Conservation (phyloP, 2,113 vertebrate genomes). For the Toxotes chatareus region DNA sequence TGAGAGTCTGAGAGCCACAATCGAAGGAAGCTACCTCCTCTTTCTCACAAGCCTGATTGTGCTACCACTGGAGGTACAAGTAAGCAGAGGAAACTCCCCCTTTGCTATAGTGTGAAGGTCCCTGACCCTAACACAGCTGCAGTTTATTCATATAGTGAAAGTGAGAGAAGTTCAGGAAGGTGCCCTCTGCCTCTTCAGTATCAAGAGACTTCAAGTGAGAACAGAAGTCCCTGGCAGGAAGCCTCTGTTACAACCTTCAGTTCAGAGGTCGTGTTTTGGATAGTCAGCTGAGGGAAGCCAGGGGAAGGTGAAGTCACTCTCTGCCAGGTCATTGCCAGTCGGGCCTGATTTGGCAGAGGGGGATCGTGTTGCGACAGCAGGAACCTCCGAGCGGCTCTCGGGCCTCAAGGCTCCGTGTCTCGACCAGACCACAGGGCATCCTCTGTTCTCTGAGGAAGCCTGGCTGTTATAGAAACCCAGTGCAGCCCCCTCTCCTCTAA, state of each 20-base stretch:
- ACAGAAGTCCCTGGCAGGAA: conserved; percentile 64
- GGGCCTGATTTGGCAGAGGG: conserved; percentile 43
- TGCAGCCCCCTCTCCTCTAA: conserved; percentile 56
- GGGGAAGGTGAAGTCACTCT: conserved; percentile 57
- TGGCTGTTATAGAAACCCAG: conserved; percentile 68
- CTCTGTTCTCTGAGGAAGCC: conserved; percentile 74
- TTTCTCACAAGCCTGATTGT: conserved; percentile 62
- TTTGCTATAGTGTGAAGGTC: conserved; percentile 56
- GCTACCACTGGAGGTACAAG: conserved; percentile 43
- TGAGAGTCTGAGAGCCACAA: conserved; percentile 59
- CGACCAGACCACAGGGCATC: conserved; percentile 71
- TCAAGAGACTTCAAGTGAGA: conserved; percentile 57
- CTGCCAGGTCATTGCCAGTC: conserved; percentile 63
- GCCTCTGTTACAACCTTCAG: conserved; percentile 58
- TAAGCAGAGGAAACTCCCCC: conserved; percentile 65
- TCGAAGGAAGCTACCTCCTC: conserved; percentile 68
- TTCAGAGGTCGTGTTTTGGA: conserved; percentile 65
- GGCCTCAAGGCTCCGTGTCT: conserved; percentile 54
- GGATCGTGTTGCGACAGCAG: conserved; percentile 70
- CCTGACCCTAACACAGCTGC: conserved; percentile 68
- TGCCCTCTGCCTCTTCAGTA: conserved; percentile 44
- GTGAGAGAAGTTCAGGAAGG: conserved; percentile 71
- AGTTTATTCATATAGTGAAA: conserved; percentile 63
- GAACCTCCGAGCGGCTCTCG: conserved; percentile 59
- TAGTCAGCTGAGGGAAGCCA: conserved; percentile 66